Evolutionary conservation across 1,140 invertebrate species (phyloP).

Genomic region (Drosophila auraria): DNA sequence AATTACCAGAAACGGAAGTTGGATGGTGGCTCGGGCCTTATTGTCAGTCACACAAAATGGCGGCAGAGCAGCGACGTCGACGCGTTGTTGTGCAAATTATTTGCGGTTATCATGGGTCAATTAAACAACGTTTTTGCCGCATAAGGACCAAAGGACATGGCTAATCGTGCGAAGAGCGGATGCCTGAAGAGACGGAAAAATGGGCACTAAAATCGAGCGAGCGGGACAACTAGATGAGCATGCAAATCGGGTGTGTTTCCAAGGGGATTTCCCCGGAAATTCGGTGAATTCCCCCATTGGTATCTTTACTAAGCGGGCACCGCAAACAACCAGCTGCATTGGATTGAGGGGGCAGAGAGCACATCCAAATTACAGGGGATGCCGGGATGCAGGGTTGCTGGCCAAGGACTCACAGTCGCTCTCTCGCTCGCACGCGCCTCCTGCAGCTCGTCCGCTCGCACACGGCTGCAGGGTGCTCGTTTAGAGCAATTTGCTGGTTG

Average conservation of each 20-base stretch:
- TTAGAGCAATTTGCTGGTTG: constrained; percentile 84
- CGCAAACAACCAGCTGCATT: constrained; percentile 37
- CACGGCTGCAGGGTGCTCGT: constrained; percentile 51
- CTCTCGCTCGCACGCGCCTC: constrained; percentile 17
- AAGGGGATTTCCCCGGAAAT: constrained; percentile 32
- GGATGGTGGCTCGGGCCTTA: constrained; percentile 18
- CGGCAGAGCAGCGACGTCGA: constrained; percentile 19
- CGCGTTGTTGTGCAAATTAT: constrained; percentile 61
- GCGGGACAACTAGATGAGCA: constrained; percentile 69
- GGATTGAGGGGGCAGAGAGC: constrained; percentile 6
- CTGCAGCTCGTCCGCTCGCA: constrained; percentile 39
- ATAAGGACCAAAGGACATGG: constrained; percentile 29
- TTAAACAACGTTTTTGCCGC: constrained; percentile 45
- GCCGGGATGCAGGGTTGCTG: constrained; percentile 20
- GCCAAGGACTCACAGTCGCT: constrained; percentile 12
- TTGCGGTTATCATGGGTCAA: constrained; percentile 68
- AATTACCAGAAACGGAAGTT: constrained; percentile 63
- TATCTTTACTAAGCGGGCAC: constrained; percentile 38
- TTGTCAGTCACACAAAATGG: constrained; percentile 33
- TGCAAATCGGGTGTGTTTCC: constrained; percentile 78
- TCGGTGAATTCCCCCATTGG: constrained; percentile 24
- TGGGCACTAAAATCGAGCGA: constrained; percentile 35
- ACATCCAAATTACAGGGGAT: neutral
- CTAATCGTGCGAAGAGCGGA: constrained; percentile 33
- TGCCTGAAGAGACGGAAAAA: constrained; percentile 35